Evolutionary conservation across 2,888 invertebrate species (phyloP).

Genomic region (Lasioglossum morio): DNA sequence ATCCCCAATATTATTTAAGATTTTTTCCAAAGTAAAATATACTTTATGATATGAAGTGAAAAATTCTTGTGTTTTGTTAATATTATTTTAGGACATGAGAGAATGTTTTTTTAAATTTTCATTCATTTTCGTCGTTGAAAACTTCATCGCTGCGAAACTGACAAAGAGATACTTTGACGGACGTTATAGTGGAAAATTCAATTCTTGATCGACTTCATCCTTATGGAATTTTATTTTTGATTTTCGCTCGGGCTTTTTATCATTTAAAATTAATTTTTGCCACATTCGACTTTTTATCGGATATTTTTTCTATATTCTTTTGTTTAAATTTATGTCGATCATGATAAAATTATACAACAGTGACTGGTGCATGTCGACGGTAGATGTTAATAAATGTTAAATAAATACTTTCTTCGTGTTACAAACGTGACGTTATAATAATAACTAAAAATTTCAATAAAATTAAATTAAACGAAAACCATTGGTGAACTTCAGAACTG

Average conservation of each 20-base stretch:
- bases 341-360: background rate
- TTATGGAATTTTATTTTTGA: background rate
- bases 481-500: too few relatives aligned
- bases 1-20: background rate
- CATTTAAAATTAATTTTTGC: background rate
- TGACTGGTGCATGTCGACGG: too few relatives aligned
- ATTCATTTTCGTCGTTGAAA: background rate
- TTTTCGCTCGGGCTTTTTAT: background rate
- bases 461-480: too few relatives aligned
- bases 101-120: background rate
- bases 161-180: background rate
- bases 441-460: too few relatives aligned
- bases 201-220: background rate
- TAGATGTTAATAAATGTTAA: too few relatives aligned
- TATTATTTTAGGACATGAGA: background rate
- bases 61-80: background rate
- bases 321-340: background rate
- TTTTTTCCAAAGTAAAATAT: background rate
- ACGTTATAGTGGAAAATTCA: background rate
- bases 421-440: too few relatives aligned
- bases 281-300: background rate
- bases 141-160: background rate
- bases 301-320: background rate
- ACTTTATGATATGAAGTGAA: background rate
- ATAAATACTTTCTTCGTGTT: too few relatives aligned